Evolutionary conservation across 2,888 invertebrate species (phyloP).

Genomic region (Cenopis cana): DNA sequence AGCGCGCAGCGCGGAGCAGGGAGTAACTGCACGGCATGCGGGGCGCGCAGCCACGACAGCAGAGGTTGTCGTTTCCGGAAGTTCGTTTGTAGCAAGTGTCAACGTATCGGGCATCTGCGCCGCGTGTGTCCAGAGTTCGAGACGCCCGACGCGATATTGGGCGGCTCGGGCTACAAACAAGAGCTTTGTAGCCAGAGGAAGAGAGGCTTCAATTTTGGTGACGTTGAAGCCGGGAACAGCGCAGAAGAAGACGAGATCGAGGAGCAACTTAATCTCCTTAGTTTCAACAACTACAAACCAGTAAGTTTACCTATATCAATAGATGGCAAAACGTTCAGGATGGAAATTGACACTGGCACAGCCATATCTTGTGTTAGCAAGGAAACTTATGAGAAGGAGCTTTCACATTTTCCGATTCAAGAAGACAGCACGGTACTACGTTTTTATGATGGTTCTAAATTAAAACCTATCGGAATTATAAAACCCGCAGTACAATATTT

Average conservation of each 20-base stretch:
- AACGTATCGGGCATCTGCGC: conserved; percentile 23
- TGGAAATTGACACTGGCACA: too few species aligned
- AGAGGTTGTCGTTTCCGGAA: neutral
- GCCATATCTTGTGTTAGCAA: too few species aligned
- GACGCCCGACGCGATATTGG: neutral
- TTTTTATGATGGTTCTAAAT: neutral
- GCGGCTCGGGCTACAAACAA: neutral
- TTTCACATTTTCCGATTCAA: neutral
- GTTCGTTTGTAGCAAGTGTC: conserved; percentile 36
- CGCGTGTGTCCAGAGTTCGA: conserved; percentile 25
- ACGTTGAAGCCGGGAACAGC: neutral
- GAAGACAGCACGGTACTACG: neutral
- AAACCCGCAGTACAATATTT: neutral
- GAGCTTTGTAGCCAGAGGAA: neutral
- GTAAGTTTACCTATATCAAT: neutral
- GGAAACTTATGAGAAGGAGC: neutral
- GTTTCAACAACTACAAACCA: neutral
- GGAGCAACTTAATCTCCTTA: neutral
- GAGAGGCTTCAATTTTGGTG: neutral
- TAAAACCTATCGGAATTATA: neutral
- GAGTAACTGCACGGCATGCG: too few species aligned
- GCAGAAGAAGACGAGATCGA: neutral
- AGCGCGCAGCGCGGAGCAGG: too few species aligned
- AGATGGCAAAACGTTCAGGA: too few species aligned
- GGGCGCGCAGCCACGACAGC: neutral